Evolutionary conservation across 2,113 vertebrate species (phyloP), one percentile per base, ranked within the genome.

Genomic region (Agelaius phoeniceus): DNA sequence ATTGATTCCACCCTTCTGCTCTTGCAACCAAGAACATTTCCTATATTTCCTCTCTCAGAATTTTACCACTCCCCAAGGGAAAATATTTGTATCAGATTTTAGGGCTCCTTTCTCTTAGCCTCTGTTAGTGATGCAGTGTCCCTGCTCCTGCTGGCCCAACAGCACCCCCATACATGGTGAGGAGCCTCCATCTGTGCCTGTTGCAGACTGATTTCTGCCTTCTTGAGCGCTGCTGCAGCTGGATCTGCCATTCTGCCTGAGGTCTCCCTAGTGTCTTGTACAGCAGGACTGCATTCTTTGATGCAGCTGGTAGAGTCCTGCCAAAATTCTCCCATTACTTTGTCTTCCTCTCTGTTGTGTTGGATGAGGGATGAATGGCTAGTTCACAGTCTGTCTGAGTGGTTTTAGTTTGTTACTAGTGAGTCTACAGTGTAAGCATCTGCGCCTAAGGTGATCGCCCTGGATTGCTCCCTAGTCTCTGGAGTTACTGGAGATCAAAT

Each of bases 391-490:
- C 28, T 44, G n/a, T 57, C 46, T 57, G 43, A 66, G 72, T 59
- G 35, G 13, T 72, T 63, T 79, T 71, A 39, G 27, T 44, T 74
- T 79, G 62, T 3, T 89, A 33, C 57, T 63, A 23, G 9, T 72
- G 15, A 35, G 31, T 49, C 39, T 72, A 6, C n/a, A 44, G 8
- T 44, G 31, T 54, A 58, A 69, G 52, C 11, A 35, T 43, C 27
- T 35, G 37, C 59, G 27, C 43, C 26, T 54, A 18, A 55, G 31
- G 11, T 62, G 30, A 35, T 54, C 0, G 0, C 21, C 24, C 37
- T 71, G 9, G 9, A 35, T 27, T 89, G 37, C 46, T 82, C 31
- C 20, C 28, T 54, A 24, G 43, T 49, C 48, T 63, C 52, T 15
- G 62, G 39, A 89, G 33, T 55, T 33, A 22, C 15, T 77, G 33